Conservation (phyloP, 2,797 vertebrate genomes). For the Gastrophryne carolinensis region DNA sequence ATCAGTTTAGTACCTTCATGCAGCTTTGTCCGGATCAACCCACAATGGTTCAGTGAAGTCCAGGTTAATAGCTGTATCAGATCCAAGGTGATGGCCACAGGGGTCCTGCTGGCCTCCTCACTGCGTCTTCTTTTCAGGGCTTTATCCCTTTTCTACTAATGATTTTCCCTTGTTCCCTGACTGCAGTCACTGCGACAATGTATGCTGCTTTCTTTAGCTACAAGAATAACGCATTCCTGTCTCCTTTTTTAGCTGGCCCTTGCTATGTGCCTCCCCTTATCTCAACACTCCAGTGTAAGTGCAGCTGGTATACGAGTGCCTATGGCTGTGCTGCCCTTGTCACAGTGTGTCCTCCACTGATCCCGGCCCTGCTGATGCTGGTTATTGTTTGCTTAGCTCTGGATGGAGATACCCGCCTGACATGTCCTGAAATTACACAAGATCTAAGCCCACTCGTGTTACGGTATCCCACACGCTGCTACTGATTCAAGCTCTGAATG, state of each 20-base stretch:
- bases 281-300: background rate
- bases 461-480: conserved; percentile 2
- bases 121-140: background rate
- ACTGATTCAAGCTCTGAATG: conserved; percentile 12
- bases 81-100: background rate
- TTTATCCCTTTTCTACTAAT: background rate
- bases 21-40: conserved; percentile 41
- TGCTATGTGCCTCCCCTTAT: background rate
- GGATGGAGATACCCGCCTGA: conserved; percentile 3
- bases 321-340: conserved; percentile 26
- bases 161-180: background rate
- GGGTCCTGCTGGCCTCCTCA: background rate
- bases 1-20: conserved; percentile 25
- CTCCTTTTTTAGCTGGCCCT: background rate
- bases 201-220: background rate
- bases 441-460: conserved; percentile 1
- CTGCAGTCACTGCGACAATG: background rate
- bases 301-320: background rate
- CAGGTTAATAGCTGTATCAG: conserved; percentile 50
- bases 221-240: background rate
- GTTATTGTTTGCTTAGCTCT: background rate
- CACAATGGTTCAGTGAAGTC: conserved; percentile 11
- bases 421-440: background rate
- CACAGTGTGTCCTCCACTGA: conserved; percentile 24
- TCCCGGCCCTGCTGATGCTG: conserved; percentile 30